Percentiles rank a stretch among this genome's conserved stretches.
Evolutionary conservation across 2,888 invertebrate genomes (phyloP).

Genomic region (Melinopterus prodromus): DNA sequence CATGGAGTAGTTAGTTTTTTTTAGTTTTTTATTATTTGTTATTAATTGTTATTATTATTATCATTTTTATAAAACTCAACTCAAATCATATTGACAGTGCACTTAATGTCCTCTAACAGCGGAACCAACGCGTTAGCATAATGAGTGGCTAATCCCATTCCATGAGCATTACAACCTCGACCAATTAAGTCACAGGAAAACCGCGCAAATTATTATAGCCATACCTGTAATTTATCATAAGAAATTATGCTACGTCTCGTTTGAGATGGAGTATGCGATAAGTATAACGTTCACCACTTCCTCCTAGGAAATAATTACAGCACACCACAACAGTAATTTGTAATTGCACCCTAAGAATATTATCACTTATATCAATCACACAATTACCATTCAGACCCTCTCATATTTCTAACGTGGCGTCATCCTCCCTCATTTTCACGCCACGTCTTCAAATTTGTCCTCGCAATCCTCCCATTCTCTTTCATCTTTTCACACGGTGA

Average conservation of each 20-base stretch:
- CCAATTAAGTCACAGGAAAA: not conserved
- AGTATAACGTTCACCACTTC: conserved; percentile 16
- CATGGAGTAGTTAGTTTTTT: no score
- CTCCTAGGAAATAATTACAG: conserved; percentile 33
- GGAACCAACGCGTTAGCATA: not conserved
- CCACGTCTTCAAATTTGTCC: no score
- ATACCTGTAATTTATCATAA: not conserved
- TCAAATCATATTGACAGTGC: no score
- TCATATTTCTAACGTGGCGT: conserved; percentile 14
- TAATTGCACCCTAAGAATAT: conserved; percentile 42
- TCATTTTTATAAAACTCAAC: no score
- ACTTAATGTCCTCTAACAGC: not conserved
- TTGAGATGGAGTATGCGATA: not conserved
- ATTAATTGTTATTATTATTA: no score
- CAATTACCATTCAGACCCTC: conserved; percentile 47
- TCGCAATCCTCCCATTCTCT: not conserved
- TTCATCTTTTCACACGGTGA: not conserved
- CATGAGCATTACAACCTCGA: not conserved
- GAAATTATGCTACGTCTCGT: conserved; percentile 20
- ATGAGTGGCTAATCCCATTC: not conserved
- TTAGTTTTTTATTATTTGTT: no score
- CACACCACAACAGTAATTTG: conserved; percentile 43
- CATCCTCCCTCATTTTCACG: no score
- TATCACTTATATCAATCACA: conserved; percentile 44
- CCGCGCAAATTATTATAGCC: not conserved